Evolutionary conservation across 2,113 vertebrate species (phyloP).

Genomic region (Cyprinodon brontotheroides): DNA sequence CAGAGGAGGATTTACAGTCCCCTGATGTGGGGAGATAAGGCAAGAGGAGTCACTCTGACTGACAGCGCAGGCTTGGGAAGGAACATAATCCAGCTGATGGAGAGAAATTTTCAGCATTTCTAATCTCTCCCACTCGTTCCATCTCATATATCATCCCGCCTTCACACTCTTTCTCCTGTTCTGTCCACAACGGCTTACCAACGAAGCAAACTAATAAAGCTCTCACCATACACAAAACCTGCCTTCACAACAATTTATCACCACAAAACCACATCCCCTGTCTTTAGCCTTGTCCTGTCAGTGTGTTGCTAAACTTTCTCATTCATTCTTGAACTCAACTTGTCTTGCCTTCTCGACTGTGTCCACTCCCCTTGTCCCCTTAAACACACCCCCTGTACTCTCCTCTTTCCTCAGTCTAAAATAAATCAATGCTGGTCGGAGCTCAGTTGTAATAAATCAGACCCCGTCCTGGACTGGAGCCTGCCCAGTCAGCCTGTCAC

Average conservation of each 20-base stretch:
- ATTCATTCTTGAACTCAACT: conserved; percentile 30
- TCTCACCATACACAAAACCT: background rate
- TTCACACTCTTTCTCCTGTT: conserved; percentile 8
- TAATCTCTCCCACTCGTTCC: conserved; percentile 34
- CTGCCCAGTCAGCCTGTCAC: conserved; percentile 99
- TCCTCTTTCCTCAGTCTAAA: conserved; percentile 83
- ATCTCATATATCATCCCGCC: conserved; percentile 38
- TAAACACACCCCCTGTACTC: conserved; percentile 64
- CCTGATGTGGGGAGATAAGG: conserved; percentile 81
- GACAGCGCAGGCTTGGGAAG: conserved; percentile 75
- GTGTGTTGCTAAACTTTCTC: conserved; percentile 46
- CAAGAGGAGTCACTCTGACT: conserved; percentile 67
- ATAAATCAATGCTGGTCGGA: conserved; percentile 99
- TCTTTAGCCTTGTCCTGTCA: conserved; percentile 13
- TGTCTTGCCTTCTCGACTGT: conserved; percentile 79
- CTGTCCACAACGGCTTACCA: conserved; percentile 17
- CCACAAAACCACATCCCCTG: conserved; percentile 11
- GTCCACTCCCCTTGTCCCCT: conserved; percentile 73
- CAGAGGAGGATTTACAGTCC: conserved; percentile 76
- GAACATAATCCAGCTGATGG: conserved; percentile 68
- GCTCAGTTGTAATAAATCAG: conserved; percentile 98
- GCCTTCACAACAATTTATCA: conserved; percentile 28
- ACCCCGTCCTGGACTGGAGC: conserved; percentile 96
- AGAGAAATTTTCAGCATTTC: conserved; percentile 54
- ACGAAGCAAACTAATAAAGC: conserved; percentile 12